Evolutionary conservation across 1,140 invertebrate genomes (phyloP), one percentile per base, ranked within the genome.

Genomic region (Brachionus koreanus): DNA sequence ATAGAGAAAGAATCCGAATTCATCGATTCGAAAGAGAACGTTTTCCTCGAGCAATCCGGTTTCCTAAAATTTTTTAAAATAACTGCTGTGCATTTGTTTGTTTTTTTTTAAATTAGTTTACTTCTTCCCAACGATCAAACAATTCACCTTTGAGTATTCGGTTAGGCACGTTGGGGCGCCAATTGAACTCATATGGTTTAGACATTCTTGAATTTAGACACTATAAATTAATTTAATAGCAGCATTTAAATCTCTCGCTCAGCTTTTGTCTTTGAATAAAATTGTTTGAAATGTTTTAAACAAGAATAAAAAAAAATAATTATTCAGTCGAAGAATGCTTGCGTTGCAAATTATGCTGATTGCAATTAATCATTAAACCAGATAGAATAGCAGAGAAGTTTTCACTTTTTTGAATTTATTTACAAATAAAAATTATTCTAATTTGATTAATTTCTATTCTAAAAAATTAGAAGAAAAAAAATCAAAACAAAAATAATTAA

Each of bases 1-100:
- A 87, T 96, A 97, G 83, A 99, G 94, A 89, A 98, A 99, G 90
- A 98, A 99, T 61, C 96, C 97, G 90, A 95, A 96, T 87, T 98
- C 95, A 88, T 99, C 97, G 25, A 98, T 96, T 90, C 94, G 94
- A 87, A 99, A 96, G 79, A 92, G 87, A 85, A 95, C 97, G 86
- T 93, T 93, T 74, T 93, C 90, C 87, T 98, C 97, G 46, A 94
- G 91, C 84, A 95, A 93, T 13, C 92, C 95, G 88, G 95, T 95
- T 86, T 96, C 94, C 89, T 91, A 74, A 67, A 35, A 77, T 33
- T 76, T 52, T 42, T 46, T 42, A 82, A 67, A 35, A 39, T 19
- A 57, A 10, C 1, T 67, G 23, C 72, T 43, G 23, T n/a, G 33
- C 25, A 37, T 46, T 39, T 43, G 33, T 49, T 65, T 3, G 10